phyloP scores from a whole-genome alignment of 2,797 vertebrate species.

The Trachurus trachurus region DNA sequence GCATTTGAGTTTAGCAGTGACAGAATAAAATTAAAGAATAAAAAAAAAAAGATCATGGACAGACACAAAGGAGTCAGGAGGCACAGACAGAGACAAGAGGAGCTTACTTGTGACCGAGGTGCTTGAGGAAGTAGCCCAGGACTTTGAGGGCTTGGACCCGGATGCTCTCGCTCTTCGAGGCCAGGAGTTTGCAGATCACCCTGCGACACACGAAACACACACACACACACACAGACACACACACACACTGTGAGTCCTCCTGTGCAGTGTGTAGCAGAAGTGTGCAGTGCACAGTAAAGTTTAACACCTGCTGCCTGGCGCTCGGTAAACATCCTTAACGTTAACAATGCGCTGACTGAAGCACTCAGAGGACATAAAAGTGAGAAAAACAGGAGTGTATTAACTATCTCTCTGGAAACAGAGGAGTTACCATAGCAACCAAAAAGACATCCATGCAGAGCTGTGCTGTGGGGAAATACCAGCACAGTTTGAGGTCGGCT shows the following conservation, averaged over 20 bases:
- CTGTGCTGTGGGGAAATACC: conserved; percentile 37
- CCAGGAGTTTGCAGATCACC: conserved; percentile 98
- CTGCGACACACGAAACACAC: conserved; percentile 78
- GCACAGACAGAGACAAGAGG: background rate
- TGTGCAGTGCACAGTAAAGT: too few relatives aligned
- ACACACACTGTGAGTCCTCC: conserved; percentile 3
- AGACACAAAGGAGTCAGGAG: conserved; percentile 5
- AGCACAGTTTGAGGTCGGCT: conserved; percentile 13
- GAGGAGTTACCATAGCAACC: conserved; percentile 58
- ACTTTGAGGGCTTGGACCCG: conserved; percentile 99
- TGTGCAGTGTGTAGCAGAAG: background rate
- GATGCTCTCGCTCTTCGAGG: conserved; percentile 99
- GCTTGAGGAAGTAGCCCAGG: conserved; percentile 98
- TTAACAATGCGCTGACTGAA: conserved; percentile 33
- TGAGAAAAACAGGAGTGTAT: conserved; percentile 17
- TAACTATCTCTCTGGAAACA: conserved; percentile 40
- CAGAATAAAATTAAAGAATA: background rate
- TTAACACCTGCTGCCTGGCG: conserved; percentile 22
- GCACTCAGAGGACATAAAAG: conserved; percentile 26
- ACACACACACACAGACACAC: conserved; percentile 27
- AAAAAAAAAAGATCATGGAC: too few relatives aligned
- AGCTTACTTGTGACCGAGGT: conserved; percentile 99
- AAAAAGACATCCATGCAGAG: conserved; percentile 33
- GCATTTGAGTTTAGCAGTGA: conserved; percentile 9
- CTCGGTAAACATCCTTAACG: conserved; percentile 40